These are phyloP conservation scores for Coregonus sp. DNA, from an alignment of 2,797 vertebrate species.

Conservation along the genomic window DNA sequence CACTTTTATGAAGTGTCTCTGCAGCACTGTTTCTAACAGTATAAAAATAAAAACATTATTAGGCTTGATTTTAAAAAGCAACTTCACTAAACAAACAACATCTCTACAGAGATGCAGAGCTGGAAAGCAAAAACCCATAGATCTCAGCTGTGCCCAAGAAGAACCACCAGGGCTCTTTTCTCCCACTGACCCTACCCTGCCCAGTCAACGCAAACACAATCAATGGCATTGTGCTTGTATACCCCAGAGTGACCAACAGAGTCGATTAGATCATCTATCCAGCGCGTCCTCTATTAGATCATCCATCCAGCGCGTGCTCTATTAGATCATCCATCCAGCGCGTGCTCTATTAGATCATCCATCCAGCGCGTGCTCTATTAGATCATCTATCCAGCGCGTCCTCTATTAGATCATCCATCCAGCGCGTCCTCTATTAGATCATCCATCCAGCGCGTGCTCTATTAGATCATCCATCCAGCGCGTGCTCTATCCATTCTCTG, in stretches of 20 bases:
- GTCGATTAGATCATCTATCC: slow-evolving; percentile 5
- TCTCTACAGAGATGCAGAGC: too few species aligned
- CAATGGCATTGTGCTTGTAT: slow-evolving; percentile 8
- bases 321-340: too few species aligned
- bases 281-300: neutral
- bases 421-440: neutral
- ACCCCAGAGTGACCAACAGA: slow-evolving; percentile 4
- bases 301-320: too few species aligned
- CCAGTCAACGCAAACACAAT: slow-evolving; percentile 11
- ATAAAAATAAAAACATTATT: neutral
- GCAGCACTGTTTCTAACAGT: neutral
- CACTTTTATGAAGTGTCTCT: neutral
- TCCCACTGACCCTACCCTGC: neutral
- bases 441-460: too few species aligned
- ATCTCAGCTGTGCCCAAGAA: neutral
- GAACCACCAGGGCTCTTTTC: neutral
- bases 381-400: too few species aligned
- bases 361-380: too few species aligned
- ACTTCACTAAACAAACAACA: neutral
- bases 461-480: too few species aligned
- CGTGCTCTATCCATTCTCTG: neutral
- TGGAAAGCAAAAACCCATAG: neutral
- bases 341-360: neutral
- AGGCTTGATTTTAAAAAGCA: too few species aligned
- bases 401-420: slow-evolving; percentile 8